These are phyloP conservation scores for Pseudomyrmex concolor DNA, from an alignment of 1,140 invertebrate genomes.

Conservation along the genomic window DNA sequence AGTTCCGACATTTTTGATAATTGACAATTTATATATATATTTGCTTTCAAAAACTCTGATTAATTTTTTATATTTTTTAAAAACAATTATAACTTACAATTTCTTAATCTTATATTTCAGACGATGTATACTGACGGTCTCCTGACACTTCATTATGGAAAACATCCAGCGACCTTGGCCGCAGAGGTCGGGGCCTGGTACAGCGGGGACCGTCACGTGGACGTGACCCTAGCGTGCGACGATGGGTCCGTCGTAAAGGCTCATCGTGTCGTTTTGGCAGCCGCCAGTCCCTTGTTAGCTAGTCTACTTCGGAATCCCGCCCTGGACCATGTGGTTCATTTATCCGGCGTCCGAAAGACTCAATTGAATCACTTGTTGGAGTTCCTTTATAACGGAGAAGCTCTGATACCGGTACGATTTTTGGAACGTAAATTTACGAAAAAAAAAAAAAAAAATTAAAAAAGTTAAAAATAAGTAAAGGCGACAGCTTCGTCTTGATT, in stretches of 20 bases:
- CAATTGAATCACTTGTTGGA: conserved; percentile 92
- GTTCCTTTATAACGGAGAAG: conserved; percentile 94
- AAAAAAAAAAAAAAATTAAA: neutral
- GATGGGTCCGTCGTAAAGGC: conserved; percentile 90
- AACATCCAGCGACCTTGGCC: conserved; percentile 94
- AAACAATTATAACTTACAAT: neutral
- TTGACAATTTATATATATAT: neutral
- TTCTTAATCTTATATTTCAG: conserved; percentile 78
- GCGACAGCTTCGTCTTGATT: too few relatives aligned
- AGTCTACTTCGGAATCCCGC: conserved; percentile 89
- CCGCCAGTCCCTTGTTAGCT: conserved; percentile 93
- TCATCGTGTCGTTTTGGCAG: conserved; percentile 92
- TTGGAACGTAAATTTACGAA: neutral
- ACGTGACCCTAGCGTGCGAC: conserved; percentile 92
- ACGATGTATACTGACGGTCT: conserved; percentile 87
- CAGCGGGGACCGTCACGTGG: conserved; percentile 92
- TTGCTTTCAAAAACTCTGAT: neutral
- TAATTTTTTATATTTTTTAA: neutral
- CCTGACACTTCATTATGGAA: conserved; percentile 95
- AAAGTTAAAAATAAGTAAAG: neutral
- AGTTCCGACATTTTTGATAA: neutral
- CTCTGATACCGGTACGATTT: conserved; percentile 89
- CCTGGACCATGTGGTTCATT: conserved; percentile 90
- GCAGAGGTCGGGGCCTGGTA: conserved; percentile 94
- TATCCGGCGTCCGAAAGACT: conserved; percentile 91